Conservation (phyloP, 2,797 vertebrate species). For the Knipowitschia caucasica region DNA sequence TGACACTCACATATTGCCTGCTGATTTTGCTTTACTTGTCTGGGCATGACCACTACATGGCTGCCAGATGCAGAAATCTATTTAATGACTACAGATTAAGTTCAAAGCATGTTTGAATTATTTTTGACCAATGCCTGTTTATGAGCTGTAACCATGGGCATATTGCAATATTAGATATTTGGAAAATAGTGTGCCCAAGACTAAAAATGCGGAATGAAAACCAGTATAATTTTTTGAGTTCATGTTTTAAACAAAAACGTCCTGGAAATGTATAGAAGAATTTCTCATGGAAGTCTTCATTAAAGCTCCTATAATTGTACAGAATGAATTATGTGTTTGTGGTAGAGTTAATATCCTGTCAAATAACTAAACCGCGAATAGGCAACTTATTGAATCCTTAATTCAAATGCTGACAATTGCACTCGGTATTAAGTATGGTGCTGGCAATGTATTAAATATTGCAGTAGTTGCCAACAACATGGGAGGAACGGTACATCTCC, state of each 20-base stretch:
- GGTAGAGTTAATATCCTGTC: constrained; percentile 51
- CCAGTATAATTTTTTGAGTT: no score
- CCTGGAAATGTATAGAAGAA: no score
- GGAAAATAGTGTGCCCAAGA: not conserved
- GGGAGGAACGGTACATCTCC: constrained; percentile 1
- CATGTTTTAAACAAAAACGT: no score
- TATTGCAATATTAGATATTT: constrained; percentile 1
- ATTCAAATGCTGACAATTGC: not conserved
- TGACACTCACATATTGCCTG: constrained; percentile 45
- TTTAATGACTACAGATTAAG: constrained; percentile 21
- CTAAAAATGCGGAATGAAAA: no score
- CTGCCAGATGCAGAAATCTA: constrained; percentile 29
- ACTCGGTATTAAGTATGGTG: constrained; percentile 32
- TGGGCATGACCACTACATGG: constrained; percentile 44
- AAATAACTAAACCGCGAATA: constrained; percentile 54
- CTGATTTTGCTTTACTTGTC: constrained; percentile 45
- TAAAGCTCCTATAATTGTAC: constrained; percentile 13
- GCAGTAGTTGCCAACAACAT: constrained; percentile 25
- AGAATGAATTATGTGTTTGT: constrained; percentile 36
- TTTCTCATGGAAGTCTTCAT: not conserved
- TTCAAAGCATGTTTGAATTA: constrained; percentile 4
- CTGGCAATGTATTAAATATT: constrained; percentile 27
- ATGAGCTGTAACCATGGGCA: constrained; percentile 2
- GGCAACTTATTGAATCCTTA: constrained; percentile 40
- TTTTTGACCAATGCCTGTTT: no score